Evolutionary conservation across 92 coral and sea anemone genomes (phyloP).

Genomic region (Siderastrea radians): DNA sequence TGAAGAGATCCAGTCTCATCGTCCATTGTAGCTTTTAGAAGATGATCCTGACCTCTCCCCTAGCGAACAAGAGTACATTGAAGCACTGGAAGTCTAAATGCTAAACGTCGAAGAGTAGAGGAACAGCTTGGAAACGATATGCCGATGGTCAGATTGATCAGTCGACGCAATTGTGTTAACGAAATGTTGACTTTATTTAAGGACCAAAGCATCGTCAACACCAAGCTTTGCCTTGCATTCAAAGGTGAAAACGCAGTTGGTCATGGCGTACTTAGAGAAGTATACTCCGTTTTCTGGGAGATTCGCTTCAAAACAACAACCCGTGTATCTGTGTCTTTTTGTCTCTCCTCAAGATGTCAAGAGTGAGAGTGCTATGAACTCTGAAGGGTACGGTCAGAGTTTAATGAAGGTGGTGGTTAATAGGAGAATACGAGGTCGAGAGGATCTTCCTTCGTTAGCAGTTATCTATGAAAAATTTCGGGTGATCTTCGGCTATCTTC

Average conservation of each 20-base stretch:
- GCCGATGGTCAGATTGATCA: background rate
- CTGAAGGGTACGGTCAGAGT: no score
- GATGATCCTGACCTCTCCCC: slow-evolving; percentile 33
- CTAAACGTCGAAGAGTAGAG: slow-evolving; percentile 17
- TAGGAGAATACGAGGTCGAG: no score
- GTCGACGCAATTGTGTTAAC: slow-evolving; percentile 61
- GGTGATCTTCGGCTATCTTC: no score
- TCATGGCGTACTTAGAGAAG: slow-evolving; percentile 76
- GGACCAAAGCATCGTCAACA: slow-evolving; percentile 24
- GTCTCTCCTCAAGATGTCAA: no score
- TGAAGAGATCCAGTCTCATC: slow-evolving; percentile 7
- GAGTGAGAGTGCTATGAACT: no score
- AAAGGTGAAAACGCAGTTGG: slow-evolving; percentile 68
- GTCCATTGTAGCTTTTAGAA: slow-evolving; percentile 52
- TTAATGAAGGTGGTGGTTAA: no score
- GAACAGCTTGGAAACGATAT: background rate
- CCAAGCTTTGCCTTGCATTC: slow-evolving; percentile 41
- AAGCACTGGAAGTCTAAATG: slow-evolving; percentile 21
- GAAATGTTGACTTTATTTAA: slow-evolving; percentile 57
- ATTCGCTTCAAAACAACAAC: no score
- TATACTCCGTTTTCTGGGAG: slow-evolving; percentile 27
- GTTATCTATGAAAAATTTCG: no score
- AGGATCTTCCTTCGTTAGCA: no score
- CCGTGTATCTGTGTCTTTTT: no score
- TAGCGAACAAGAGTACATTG: slow-evolving; percentile 12